Base-by-base conservation (phyloP, 2,888 invertebrate genomes). In the Penaeus monodon region DNA sequence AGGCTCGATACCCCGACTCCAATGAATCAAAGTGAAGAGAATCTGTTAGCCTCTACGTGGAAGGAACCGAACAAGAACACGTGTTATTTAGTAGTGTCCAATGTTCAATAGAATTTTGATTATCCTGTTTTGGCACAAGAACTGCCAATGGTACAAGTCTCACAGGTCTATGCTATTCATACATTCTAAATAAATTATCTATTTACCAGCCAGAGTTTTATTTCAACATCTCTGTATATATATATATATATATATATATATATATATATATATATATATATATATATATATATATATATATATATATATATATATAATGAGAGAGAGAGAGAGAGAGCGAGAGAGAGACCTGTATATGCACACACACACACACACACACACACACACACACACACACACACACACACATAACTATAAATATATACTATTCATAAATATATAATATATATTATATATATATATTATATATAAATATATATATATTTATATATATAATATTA, bases 251-350 rank as follows among this genome's bases (percentile, higher is more conserved):
- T n/a, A 73, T 73, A n/a, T 73, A 73, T 73, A n/a, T 73, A 73
- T 73, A n/a, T 73, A 73, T 73, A 73, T 73, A 73, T 73, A 70
- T 70, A 24, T 70, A 70, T 70, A 70, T 70, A 70, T 24, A 73
- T 73, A 14, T 33, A 7, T 73, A 73, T 8, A 73, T 27, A 27
- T 70, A 70, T 70, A 70, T 70, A 10, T 44, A 10, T 10, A 10
- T 44, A 10, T 44, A 10, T 44, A 10, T 44, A 44, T 38, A 38
- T 38, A 38, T 38, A 66, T 17, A 66, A 14, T n/a, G 7, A 66
- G 12, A 66, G 7, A 66, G 7, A 66, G 1, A 66, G 8, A 38
- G 1, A 3, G n/a, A n/a, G n/a, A n/a, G n/a, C n/a, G n/a, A n/a
- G n/a, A n/a, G n/a, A n/a, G n/a, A n/a, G n/a, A n/a, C n/a, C n/a